Evolutionary conservation across 30 jellyfish, hydroid and myxozoan genomes (phyloP), one percentile per base, ranked within the genome.

Genomic region (Aurelia aurita): DNA sequence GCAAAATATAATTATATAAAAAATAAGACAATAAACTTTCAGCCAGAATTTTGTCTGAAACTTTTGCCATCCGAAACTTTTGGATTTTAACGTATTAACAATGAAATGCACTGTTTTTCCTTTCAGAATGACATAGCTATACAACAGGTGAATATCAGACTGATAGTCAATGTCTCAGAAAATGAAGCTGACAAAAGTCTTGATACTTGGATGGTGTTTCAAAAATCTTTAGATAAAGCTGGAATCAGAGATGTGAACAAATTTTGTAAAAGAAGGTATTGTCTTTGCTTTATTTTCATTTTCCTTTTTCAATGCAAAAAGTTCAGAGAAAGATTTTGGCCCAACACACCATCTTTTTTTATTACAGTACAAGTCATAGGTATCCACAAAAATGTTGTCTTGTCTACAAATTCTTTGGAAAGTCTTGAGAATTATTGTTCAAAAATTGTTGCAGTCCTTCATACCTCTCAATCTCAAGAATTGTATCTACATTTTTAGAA

Each of bases 181-280:
- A 80, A 66, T 80, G 90, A 80, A 22, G 27, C 19, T 19, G 57
- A 28, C 21, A 49, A 65, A 27, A 28, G 60, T 19, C 72, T 80
- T 3, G 83, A 80, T 66, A 62, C 75, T 65, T 80, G 83, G 90
- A 49, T 55, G 76, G 82, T 65, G 11, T 68, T 80, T 29, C 82
- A 65, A 34, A 65, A 29, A 16, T 58, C 74, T 11, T 22, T 80
- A 10, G 83, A 65, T 39, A 80, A 80, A 49, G 25, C 74, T 39
- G 82, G 90, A n/a, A 63, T 80, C 8, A 66, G 51, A 59, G 64
- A 39, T 35, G 35, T 80, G 59, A 58, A 65, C 45, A 9, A 72
- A 53, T 14, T 28, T 65, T 58, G 45, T 23, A 68, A 54, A 10
- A 66, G 68, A 65, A 71, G 82, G 90, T 80, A 80, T 2, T 1